A percentile compares a stretch with the other conserved stretches of the same genome.
Evolutionary conservation across 2,888 invertebrate genomes (phyloP).

Genomic region (Oscheius sp.): DNA sequence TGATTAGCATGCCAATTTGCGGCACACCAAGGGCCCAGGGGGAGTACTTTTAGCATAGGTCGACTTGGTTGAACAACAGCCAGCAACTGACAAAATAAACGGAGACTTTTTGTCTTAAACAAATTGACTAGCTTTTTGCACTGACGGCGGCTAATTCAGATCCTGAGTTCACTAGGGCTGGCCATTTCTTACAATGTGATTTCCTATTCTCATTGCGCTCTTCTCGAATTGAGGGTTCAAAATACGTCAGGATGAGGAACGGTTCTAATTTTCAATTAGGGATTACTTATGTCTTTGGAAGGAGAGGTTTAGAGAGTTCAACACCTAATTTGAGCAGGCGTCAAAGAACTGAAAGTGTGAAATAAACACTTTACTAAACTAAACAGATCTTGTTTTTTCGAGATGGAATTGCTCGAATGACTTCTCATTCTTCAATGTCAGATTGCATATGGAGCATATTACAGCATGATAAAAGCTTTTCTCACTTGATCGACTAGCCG

Average conservation of each 20-base stretch:
- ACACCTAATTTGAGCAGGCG: no score
- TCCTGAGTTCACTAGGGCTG: neutral
- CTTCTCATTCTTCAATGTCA: no score
- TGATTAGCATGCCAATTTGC: slow-evolving; percentile 31
- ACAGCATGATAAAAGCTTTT: no score
- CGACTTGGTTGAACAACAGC: slow-evolving; percentile 12
- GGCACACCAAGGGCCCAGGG: slow-evolving; percentile 25
- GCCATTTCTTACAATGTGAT: slow-evolving; percentile 21
- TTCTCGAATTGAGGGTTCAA: slow-evolving; percentile 5
- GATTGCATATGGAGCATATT: no score
- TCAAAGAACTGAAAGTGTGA: no score
- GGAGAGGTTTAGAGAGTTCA: no score
- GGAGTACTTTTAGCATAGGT: slow-evolving; percentile 28
- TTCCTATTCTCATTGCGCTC: slow-evolving; percentile 25
- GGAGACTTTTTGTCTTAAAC: neutral
- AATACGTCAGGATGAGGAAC: slow-evolving; percentile 3
- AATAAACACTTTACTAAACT: no score
- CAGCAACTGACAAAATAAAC: neutral
- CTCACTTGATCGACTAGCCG: no score
- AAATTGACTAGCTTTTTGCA: neutral
- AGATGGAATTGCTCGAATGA: no score
- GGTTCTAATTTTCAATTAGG: neutral
- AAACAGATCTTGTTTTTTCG: no score
- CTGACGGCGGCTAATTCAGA: no score
- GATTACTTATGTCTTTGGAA: no score